phyloP scores from a whole-genome alignment of 1,140 invertebrate species.

The Eulimnadia texana region DNA sequence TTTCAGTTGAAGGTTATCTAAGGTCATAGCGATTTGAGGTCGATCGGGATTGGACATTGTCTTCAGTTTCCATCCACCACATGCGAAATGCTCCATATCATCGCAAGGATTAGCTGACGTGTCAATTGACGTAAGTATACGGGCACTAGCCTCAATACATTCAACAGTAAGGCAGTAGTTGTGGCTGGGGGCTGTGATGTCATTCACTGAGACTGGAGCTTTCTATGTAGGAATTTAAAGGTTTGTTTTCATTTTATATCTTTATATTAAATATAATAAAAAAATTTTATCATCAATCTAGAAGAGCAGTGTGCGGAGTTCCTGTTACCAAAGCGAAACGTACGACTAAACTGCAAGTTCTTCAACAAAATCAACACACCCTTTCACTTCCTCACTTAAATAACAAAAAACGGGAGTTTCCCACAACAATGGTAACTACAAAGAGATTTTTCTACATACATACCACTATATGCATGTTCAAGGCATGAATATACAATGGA shows the following conservation, averaged over 20 bases:
- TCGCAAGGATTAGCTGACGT: conserved; percentile 65
- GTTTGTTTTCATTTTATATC: background rate
- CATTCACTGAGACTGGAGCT: background rate
- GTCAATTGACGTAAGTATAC: conserved; percentile 73
- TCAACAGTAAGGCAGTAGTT: conserved; percentile 55
- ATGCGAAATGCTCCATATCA: conserved; percentile 89
- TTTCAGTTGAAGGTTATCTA: conserved; percentile 7
- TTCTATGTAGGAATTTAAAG: background rate
- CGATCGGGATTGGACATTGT: conserved; percentile 24
- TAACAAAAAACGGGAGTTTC: no score
- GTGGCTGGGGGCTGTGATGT: conserved; percentile 2
- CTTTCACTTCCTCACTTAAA: no score
- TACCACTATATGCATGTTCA: no score
- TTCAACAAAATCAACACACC: no score
- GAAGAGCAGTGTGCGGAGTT: no score
- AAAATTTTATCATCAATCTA: no score
- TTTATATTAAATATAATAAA: background rate
- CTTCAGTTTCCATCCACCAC: conserved; percentile 78
- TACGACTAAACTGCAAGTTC: no score
- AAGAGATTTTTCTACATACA: no score
- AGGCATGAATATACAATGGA: no score
- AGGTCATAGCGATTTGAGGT: background rate
- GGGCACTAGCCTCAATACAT: conserved; percentile 71
- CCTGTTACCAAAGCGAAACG: no score
- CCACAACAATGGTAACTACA: no score